phyloP scores from a whole-genome alignment of 2,113 vertebrate species.

The Marmota flaviventris region DNA sequence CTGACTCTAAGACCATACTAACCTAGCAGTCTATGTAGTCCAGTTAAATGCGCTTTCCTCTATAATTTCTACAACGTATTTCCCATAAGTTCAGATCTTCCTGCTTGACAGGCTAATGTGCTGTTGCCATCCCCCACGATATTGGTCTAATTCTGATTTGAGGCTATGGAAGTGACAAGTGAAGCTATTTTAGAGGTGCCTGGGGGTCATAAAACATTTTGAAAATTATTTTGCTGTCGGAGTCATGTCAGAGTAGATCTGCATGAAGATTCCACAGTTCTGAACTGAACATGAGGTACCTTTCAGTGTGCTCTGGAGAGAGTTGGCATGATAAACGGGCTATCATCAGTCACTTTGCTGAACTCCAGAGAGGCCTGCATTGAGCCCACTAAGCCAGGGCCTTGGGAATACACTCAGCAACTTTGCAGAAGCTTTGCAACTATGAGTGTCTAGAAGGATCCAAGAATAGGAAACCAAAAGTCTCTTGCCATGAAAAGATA shows the following conservation, averaged over 20 bases:
- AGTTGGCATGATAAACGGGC: constrained; percentile 80
- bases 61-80: constrained; percentile 58
- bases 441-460: neutral
- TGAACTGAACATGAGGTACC: constrained; percentile 74
- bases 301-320: constrained; percentile 80
- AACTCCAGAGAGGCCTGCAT: neutral
- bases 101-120: constrained; percentile 87
- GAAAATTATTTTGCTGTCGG: constrained; percentile 86
- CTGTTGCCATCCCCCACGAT: constrained; percentile 82
- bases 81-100: constrained; percentile 82
- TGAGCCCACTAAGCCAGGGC: neutral
- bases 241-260: constrained; percentile 80
- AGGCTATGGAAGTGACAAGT: constrained; percentile 85
- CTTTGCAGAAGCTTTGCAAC: neutral
- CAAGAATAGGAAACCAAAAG: constrained; percentile 17
- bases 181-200: constrained; percentile 86
- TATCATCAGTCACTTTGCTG: constrained; percentile 42
- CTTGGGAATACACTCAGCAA: neutral
- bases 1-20: constrained; percentile 39
- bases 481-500: constrained; percentile 21
- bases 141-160: constrained; percentile 88
- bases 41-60: constrained; percentile 73
- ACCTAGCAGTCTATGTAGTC: neutral
- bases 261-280: constrained; percentile 76
- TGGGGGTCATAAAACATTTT: constrained; percentile 87